A percentile compares a stretch with the other conserved stretches of the same genome.
phyloP scores from a whole-genome alignment of 2,113 vertebrate species.

The Prinia subflava region DNA sequence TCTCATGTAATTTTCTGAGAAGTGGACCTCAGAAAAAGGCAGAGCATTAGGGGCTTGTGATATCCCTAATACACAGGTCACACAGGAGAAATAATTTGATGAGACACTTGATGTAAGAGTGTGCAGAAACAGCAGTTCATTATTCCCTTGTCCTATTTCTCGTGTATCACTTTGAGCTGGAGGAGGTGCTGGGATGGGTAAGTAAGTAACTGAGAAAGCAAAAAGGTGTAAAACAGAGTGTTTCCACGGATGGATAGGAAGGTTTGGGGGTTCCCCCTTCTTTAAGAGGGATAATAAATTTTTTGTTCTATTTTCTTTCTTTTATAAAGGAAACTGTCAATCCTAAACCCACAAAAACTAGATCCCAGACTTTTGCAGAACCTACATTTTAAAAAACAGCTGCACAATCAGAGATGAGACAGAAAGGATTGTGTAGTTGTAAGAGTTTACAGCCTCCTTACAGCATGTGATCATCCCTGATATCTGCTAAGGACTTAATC shows the following conservation, averaged over 20 bases:
- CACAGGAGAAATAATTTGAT: not conserved
- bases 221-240: not conserved
- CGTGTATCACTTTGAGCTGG: not conserved
- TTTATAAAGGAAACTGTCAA: not conserved
- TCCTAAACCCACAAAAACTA: not conserved
- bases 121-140: not conserved
- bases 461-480: not conserved
- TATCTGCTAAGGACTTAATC: not conserved
- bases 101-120: not conserved
- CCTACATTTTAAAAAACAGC: not conserved
- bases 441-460: not conserved
- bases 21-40: not conserved
- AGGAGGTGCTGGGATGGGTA: not conserved
- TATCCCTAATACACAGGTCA: not conserved
- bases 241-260: not conserved
- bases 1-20: no score
- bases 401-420: not conserved
- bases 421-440: not conserved
- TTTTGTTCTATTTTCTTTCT: not conserved
- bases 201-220: not conserved
- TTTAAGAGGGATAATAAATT: not conserved
- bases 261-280: rapidly evolving
- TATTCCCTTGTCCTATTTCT: not conserved
- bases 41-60: not conserved
- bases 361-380: not conserved